phyloP scores from a whole-genome alignment of 2,797 vertebrate species.

The Gouania willdenowi region DNA sequence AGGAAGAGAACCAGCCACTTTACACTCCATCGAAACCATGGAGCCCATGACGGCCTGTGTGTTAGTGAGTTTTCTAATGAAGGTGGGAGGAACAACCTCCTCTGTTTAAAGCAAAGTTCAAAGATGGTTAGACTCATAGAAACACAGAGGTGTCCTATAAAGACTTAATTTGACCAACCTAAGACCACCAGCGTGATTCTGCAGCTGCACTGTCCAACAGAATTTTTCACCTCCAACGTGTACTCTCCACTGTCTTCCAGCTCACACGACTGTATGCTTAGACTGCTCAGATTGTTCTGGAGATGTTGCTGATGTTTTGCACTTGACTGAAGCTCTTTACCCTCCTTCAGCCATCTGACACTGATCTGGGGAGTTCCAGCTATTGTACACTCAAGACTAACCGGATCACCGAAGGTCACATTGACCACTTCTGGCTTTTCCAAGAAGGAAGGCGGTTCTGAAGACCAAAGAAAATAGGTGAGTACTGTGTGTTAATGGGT shows the following conservation, averaged over 20 bases:
- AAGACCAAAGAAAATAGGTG: too few species aligned
- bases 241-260: conserved; percentile 84
- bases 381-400: conserved; percentile 86
- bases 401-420: conserved; percentile 85
- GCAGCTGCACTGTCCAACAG: conserved; percentile 84
- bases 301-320: conserved; percentile 82
- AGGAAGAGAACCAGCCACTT: conserved; percentile 85
- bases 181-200: conserved; percentile 81
- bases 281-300: conserved; percentile 81
- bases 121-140: conserved; percentile 9
- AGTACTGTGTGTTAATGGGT: too few species aligned
- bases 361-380: conserved; percentile 84
- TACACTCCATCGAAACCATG: conserved; percentile 84
- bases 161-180: conserved; percentile 76
- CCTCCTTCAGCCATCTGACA: conserved; percentile 85
- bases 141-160: not conserved
- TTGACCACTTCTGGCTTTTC: conserved; percentile 83
- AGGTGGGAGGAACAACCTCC: conserved; percentile 84
- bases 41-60: conserved; percentile 83
- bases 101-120: conserved; percentile 71
- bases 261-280: conserved; percentile 81
- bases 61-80: conserved; percentile 84
- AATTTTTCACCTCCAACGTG: conserved; percentile 84
- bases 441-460: conserved; percentile 85
- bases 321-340: conserved; percentile 80